A percentile compares a stretch with the other conserved stretches of the same genome.
Conservation (phyloP, 2,888 invertebrate species). For the Hylaea fasciaria region DNA sequence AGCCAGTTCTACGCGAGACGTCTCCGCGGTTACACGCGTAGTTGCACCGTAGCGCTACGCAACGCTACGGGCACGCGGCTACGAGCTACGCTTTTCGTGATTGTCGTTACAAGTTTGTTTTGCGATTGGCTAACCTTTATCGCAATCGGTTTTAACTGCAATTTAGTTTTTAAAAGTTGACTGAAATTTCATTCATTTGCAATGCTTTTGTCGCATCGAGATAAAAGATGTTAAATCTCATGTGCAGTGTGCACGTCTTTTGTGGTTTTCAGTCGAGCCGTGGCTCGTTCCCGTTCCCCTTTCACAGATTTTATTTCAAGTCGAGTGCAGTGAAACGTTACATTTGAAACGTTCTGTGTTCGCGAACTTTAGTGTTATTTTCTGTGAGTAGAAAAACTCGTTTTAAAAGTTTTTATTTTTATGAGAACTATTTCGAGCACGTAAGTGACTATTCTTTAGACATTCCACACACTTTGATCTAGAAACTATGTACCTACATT, state of each 20-base stretch:
- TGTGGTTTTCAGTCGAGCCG: slow-evolving; percentile 39
- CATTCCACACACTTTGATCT: no score
- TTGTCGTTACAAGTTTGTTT: neutral
- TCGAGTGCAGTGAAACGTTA: slow-evolving; percentile 45
- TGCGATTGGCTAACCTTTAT: neutral
- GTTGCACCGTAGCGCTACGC: slow-evolving; percentile 57
- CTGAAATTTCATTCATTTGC: neutral
- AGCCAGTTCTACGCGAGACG: slow-evolving; percentile 57
- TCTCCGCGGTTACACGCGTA: slow-evolving; percentile 53
- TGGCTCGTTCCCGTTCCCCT: slow-evolving; percentile 38
- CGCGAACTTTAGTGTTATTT: slow-evolving; percentile 17
- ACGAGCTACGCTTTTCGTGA: slow-evolving; percentile 47
- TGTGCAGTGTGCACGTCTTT: slow-evolving; percentile 28
- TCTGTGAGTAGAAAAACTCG: slow-evolving; percentile 7
- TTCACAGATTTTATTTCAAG: slow-evolving; percentile 38
- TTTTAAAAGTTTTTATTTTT: slow-evolving; percentile 1
- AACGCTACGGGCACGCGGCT: slow-evolving; percentile 41
- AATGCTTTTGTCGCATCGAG: neutral
- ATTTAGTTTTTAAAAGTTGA: neutral
- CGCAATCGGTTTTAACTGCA: neutral
- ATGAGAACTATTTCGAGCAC: slow-evolving; percentile 3
- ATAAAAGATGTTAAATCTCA: slow-evolving; percentile 35
- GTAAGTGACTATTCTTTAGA: neutral
- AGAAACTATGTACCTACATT: no score
- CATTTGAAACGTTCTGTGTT: slow-evolving; percentile 24